Base-by-base conservation (phyloP, 2,888 invertebrate genomes). In the Anthophora plumipes region DNA sequence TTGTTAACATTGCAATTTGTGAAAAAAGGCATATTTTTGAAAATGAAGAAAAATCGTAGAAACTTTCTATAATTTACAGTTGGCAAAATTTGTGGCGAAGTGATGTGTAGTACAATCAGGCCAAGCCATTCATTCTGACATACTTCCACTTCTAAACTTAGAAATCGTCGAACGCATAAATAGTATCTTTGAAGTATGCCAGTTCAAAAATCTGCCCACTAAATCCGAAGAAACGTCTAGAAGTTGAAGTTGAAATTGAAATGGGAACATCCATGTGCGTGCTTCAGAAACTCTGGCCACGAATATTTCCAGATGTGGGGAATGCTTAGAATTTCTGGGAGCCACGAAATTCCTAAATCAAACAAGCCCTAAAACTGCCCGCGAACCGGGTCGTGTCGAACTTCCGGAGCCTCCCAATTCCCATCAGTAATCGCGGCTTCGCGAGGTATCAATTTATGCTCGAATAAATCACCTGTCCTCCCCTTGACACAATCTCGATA, bases 271-370 rank as follows among this genome's bases (percentile, higher is more conserved):
- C 22, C 9, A 9, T 22, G 20, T 22, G 31, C 14, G 22, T 3
- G 17, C 20, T 37, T 37, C 6, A 22, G 20, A 37, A 50, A 48
- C 37, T 59, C 12, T 25, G 8, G n/a, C 6, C 7, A 9, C 8
- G 43, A 76, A 39, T 60, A 60, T 67, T 60, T 59, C 20, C 25
- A 14, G 20, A n/a, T 14, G 12, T 9, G 9, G 11, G 43, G 14
- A 31, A 61, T 61, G 55, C 22, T 46, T 25, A 39, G 61, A 67
- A 77, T 77, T 67, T 48, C 60, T 31, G 25, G 48, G 3, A 11
- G 39, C 25, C 22, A 12, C n/a, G 22, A 31, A 77, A 77, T 60
- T 22, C 54, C 48, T 77, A 77, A 77, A 77, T 77, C 77, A 77
- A 77, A 55, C 54, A 67, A 67, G 46, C 46, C 48, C 61, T 50